These are phyloP conservation scores for Microcebus lehilahytsara DNA, from an alignment of 2,113 vertebrate genomes.

Conservation along the genomic window DNA sequence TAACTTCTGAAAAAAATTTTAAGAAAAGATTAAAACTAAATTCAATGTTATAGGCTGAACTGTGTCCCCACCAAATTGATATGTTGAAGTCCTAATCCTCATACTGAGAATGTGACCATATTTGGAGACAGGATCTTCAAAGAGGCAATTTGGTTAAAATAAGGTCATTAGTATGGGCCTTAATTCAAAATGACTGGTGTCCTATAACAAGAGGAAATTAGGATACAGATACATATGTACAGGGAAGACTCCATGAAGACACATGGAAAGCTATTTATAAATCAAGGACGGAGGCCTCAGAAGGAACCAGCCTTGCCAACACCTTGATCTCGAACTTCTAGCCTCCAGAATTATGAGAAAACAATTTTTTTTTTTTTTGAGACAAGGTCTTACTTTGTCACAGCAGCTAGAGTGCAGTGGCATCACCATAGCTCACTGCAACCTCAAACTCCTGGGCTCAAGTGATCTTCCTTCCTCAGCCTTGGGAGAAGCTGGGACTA, in stretches of 20 bases:
- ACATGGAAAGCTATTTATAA: background rate
- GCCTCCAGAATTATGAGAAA: background rate
- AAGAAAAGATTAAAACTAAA: background rate
- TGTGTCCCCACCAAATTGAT: background rate
- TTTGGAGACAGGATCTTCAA: background rate
- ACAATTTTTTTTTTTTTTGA: background rate
- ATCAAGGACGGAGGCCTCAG: background rate
- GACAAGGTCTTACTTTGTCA: background rate
- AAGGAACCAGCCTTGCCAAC: background rate
- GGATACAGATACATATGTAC: background rate
- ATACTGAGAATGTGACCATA: background rate
- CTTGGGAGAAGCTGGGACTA: too few species aligned
- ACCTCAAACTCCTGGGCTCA: too few species aligned
- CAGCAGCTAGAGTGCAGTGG: too few species aligned
- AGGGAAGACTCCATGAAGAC: background rate
- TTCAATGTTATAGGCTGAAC: background rate
- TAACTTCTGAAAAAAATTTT: background rate
- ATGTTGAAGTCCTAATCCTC: background rate
- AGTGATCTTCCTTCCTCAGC: too few species aligned
- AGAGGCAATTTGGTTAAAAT: background rate
- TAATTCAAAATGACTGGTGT: background rate
- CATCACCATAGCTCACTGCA: too few species aligned
- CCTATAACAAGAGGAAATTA: background rate
- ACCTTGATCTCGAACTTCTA: background rate
- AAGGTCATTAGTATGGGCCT: background rate